A percentile compares a stretch with the other conserved stretches of the same genome.
These are phyloP conservation scores for Lepetodrilus schrolli DNA, from an alignment of 2,888 invertebrate genomes.

Conservation along the genomic window DNA sequence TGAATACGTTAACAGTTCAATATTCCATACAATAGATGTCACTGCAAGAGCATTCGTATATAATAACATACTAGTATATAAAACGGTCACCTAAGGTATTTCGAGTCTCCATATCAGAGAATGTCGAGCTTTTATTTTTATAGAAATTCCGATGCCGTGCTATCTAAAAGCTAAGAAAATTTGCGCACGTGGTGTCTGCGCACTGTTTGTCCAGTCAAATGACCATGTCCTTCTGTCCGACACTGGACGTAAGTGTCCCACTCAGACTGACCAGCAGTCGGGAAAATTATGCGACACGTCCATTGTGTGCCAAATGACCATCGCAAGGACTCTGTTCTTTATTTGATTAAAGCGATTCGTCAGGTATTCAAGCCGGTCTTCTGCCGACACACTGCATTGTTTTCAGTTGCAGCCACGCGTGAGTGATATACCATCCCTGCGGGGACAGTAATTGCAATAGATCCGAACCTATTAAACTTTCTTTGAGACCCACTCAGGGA, in stretches of 20 bases:
- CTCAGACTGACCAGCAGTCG: conserved; percentile 21
- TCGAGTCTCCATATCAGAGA: too few species aligned
- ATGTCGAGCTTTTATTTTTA: too few species aligned
- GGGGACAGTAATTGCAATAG: conserved; percentile 13
- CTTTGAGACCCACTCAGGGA: conserved; percentile 10
- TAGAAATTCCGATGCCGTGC: too few species aligned
- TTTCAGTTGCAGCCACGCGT: conserved; percentile 16
- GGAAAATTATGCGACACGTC: conserved; percentile 18
- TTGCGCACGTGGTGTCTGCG: too few species aligned
- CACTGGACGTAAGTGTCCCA: conserved; percentile 15
- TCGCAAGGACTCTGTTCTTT: neutral
- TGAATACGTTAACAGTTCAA: too few species aligned
- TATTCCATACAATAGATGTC: too few species aligned
- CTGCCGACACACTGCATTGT: conserved; percentile 10
- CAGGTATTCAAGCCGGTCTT: neutral
- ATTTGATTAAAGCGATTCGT: conserved; percentile 21
- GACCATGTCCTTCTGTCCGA: conserved; percentile 17
- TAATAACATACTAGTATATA: too few species aligned
- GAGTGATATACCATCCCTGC: conserved; percentile 15
- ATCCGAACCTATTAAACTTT: conserved; percentile 25
- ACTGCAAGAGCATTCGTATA: too few species aligned
- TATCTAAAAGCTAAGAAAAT: too few species aligned
- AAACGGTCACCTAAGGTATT: too few species aligned
- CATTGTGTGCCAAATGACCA: conserved; percentile 16
- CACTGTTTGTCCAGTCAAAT: conserved; percentile 17